A percentile compares a stretch with the other conserved stretches of the same genome.
Evolutionary conservation across 2,113 vertebrate genomes (phyloP).

Genomic region (Toxotes jaculatrix): DNA sequence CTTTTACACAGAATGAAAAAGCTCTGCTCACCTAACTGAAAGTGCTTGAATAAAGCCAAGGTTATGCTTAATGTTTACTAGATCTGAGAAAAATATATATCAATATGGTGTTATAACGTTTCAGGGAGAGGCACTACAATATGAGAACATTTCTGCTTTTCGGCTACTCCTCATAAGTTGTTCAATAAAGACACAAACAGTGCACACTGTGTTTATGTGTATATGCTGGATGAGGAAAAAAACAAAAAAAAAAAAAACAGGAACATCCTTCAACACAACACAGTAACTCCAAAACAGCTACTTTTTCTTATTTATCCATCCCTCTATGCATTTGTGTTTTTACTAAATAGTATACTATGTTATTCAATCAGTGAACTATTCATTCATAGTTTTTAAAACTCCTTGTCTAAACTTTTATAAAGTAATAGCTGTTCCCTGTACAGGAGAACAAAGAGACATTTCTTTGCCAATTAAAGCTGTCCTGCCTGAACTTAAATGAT

Average conservation of each 20-base stretch:
- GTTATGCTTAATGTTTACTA: background rate
- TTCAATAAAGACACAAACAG: background rate
- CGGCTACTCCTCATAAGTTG: background rate
- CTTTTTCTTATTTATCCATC: background rate
- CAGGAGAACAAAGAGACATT: background rate
- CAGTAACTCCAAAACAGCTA: background rate
- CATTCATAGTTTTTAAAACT: background rate
- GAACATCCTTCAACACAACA: background rate
- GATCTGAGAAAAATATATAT: background rate
- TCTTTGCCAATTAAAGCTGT: background rate
- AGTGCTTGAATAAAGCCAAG: slow-evolving; percentile 1
- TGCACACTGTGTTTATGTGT: background rate
- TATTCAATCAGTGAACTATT: background rate
- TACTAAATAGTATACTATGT: background rate
- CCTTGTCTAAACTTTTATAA: background rate
- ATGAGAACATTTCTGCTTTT: background rate
- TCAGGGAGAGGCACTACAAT: background rate
- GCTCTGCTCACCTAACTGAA: background rate
- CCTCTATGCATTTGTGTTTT: background rate
- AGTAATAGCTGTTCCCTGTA: background rate
- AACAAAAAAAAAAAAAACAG: background rate
- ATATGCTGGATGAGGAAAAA: too few relatives aligned
- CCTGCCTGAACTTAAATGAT: background rate
- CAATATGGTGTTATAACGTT: background rate
- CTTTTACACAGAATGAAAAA: slow-evolving; percentile 8